These are phyloP conservation scores for Aselliscus stoliczkanus DNA, from an alignment of 2,797 vertebrate genomes.

Conservation along the genomic window DNA sequence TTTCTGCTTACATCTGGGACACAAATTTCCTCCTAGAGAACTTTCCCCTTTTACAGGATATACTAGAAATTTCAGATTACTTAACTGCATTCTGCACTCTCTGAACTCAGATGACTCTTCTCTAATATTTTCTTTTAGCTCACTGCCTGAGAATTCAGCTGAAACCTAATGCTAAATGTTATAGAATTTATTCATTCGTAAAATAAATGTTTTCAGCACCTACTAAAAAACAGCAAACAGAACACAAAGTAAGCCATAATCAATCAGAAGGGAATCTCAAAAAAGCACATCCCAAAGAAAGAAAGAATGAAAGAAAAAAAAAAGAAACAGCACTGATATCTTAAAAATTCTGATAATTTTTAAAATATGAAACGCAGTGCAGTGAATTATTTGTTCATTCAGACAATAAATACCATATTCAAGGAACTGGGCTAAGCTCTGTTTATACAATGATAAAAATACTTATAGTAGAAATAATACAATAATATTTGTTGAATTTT, in stretches of 20 bases:
- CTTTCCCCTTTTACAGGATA: neutral
- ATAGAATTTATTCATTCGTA: neutral
- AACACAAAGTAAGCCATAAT: neutral
- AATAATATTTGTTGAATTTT: too few species aligned
- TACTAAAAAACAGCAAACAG: neutral
- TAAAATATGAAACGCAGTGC: neutral
- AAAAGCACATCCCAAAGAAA: neutral
- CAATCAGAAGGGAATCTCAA: constrained; percentile 5
- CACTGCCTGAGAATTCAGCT: neutral
- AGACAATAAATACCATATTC: constrained; percentile 16
- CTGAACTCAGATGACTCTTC: neutral
- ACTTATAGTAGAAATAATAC: neutral
- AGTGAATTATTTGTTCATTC: neutral
- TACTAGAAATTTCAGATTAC: neutral
- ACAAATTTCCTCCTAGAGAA: neutral
- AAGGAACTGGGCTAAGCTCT: neutral
- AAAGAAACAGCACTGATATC: neutral
- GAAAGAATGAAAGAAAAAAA: neutral
- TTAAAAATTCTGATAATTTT: neutral
- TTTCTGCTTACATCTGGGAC: neutral
- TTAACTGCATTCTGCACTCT: neutral
- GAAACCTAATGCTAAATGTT: neutral
- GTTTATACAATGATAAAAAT: neutral
- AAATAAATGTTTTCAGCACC: neutral
- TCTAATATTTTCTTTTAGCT: neutral